Percentiles rank a stretch among this genome's conserved stretches.
Conservation (phyloP, 2,888 invertebrate species). For the Brachypalpus laphriformis region DNA sequence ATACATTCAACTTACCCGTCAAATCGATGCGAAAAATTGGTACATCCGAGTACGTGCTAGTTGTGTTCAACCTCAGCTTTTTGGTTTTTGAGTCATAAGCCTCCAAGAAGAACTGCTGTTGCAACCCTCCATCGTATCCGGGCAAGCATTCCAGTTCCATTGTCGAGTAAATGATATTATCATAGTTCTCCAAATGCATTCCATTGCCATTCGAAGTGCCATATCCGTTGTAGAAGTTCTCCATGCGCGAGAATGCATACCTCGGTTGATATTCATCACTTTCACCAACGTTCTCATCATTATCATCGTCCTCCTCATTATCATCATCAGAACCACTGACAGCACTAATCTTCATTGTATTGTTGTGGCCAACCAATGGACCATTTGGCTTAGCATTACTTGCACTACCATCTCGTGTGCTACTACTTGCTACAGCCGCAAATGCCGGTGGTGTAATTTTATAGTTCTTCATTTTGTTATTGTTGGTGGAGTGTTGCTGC, state of each 20-base stretch:
- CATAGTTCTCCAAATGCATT: constrained; percentile 82
- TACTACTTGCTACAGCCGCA: constrained; percentile 58
- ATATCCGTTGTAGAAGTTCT: constrained; percentile 80
- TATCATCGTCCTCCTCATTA: constrained; percentile 74
- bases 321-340: constrained; percentile 35
- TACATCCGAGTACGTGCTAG: constrained; percentile 85
- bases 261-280: constrained; percentile 70
- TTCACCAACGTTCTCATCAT: constrained; percentile 72
- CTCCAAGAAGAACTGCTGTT: constrained; percentile 92
- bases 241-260: constrained; percentile 82
- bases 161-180: constrained; percentile 82
- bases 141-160: constrained; percentile 93
- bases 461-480: constrained; percentile 49
- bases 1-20: constrained; percentile 78
- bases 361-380: constrained; percentile 53
- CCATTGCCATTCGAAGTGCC: constrained; percentile 75
- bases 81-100: constrained; percentile 90
- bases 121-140: constrained; percentile 94
- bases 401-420: constrained; percentile 4
- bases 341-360: constrained; percentile 57
- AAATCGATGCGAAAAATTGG: constrained; percentile 86
- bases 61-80: constrained; percentile 88
- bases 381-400: constrained; percentile 51
- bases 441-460: constrained; percentile 68
- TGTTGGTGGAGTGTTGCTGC: constrained; percentile 25